phyloP scores from a whole-genome alignment of 2,113 vertebrate genomes.

The Nycticorax nycticorax region DNA sequence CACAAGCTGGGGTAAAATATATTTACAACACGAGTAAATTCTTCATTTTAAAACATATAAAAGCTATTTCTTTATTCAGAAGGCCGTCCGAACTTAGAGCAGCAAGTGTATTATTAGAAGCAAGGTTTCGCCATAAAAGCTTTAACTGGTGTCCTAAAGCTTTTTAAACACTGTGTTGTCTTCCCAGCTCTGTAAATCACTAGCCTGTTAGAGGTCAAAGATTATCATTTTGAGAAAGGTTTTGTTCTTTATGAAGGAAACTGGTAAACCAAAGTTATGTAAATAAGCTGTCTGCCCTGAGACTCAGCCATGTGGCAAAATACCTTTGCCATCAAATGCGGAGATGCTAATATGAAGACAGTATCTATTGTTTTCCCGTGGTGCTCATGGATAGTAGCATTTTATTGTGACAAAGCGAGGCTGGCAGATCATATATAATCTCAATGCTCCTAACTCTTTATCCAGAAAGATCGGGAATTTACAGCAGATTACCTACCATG shows the following conservation, averaged over 20 bases:
- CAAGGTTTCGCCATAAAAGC: conserved; percentile 9
- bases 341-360: background rate
- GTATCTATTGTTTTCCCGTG: background rate
- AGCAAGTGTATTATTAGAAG: conserved; percentile 29
- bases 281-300: conserved; percentile 15
- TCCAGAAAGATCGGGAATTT: background rate
- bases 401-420: background rate
- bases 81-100: background rate
- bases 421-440: background rate
- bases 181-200: conserved; percentile 52
- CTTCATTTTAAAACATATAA: conserved; percentile 20
- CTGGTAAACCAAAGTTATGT: background rate
- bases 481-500: background rate
- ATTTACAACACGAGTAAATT: conserved; percentile 6
- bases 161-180: conserved; percentile 36
- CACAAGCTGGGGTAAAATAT: background rate
- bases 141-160: conserved; percentile 52
- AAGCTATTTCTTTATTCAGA: conserved; percentile 26
- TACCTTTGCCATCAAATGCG: background rate
- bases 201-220: conserved; percentile 25
- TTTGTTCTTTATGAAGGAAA: conserved; percentile 17
- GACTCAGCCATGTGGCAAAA: background rate
- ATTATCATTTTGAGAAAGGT: conserved; percentile 32
- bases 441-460: background rate
- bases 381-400: background rate